phyloP scores from a whole-genome alignment of 2,797 vertebrate species.

The Platalea minor region DNA sequence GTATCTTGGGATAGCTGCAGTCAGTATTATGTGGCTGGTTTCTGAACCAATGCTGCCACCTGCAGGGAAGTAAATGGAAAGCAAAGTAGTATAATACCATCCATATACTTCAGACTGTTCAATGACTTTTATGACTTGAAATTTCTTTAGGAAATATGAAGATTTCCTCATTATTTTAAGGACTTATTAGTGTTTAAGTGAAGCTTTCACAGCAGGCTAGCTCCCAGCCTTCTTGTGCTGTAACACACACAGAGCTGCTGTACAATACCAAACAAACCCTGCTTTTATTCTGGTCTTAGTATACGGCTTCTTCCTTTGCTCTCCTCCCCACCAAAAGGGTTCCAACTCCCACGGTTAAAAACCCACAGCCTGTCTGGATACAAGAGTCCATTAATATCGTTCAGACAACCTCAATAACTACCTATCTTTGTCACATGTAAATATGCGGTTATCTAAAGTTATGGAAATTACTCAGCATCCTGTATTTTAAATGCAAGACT shows the following conservation, averaged over 20 bases:
- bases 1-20: constrained; percentile 85
- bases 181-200: neutral
- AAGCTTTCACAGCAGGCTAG: neutral
- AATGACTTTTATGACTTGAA: neutral
- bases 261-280: neutral
- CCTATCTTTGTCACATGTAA: neutral
- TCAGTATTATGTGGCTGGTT: constrained; percentile 86
- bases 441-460: neutral
- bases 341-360: neutral
- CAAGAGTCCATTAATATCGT: neutral
- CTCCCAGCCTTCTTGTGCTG: neutral
- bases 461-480: neutral
- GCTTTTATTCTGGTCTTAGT: neutral
- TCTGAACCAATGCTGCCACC: constrained; percentile 89
- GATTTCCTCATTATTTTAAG: neutral
- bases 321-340: neutral
- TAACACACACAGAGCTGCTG: neutral
- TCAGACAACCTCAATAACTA: neutral
- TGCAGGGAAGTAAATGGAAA: constrained; percentile 72
- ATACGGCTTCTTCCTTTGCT: neutral
- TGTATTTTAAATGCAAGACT: neutral
- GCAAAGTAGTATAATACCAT: neutral
- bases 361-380: neutral
- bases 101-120: neutral
- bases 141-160: neutral